Conservation (phyloP, 1,140 invertebrate genomes). For the Stratiolaelaps scimitus region DNA sequence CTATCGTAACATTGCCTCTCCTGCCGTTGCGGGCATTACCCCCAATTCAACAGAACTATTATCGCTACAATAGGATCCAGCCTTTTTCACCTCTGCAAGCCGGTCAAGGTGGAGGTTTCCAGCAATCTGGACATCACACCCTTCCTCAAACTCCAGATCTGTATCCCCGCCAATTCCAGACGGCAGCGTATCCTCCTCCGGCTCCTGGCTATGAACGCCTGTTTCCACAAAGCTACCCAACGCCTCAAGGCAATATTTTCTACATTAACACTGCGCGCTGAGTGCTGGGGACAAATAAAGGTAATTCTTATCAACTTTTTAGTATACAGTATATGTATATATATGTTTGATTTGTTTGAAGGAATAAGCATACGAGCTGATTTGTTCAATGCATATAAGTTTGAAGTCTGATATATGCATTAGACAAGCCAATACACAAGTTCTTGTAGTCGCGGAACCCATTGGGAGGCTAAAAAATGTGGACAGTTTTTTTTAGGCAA, state of each 20-base stretch:
- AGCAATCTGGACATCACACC: not conserved
- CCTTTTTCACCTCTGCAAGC: not conserved
- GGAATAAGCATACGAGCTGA: no score
- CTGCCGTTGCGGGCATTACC: not conserved
- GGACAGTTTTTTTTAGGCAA: no score
- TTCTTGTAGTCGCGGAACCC: no score
- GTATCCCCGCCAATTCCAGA: constrained; percentile 1
- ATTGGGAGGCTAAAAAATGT: no score
- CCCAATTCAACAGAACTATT: constrained; percentile 22
- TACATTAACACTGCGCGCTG: constrained; percentile 5
- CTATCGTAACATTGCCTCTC: constrained; percentile 14
- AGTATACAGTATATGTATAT: no score
- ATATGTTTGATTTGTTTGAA: no score
- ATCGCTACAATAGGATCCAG: constrained; percentile 24
- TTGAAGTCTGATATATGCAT: no score
- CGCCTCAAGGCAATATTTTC: constrained; percentile 5
- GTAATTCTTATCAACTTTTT: no score
- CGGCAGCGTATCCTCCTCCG: not conserved
- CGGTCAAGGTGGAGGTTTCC: not conserved
- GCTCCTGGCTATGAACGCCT: constrained; percentile 1
- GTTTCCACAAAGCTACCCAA: constrained; percentile 1
- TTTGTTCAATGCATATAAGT: no score
- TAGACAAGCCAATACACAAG: no score
- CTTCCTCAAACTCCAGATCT: not conserved
- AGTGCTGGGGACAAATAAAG: no score